Conservation (phyloP, 2,113 vertebrate genomes). For the Mohoua ochrocephala region DNA sequence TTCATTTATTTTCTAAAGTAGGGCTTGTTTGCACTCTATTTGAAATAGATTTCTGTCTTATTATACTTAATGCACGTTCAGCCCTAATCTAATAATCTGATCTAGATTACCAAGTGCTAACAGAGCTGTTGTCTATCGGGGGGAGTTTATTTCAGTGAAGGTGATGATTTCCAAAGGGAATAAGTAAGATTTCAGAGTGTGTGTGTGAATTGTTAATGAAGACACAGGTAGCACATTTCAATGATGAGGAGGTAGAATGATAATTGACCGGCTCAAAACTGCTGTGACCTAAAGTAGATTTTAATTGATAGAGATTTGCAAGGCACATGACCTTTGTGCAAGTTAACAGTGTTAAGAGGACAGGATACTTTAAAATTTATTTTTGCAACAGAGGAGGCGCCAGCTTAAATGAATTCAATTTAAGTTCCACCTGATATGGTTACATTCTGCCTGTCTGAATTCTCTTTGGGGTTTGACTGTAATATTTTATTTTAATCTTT, state of each 20-base stretch:
- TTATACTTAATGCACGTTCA: constrained; percentile 16
- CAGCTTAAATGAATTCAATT: not conserved
- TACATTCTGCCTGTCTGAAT: not conserved
- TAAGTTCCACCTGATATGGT: not conserved
- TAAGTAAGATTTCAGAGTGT: not conserved
- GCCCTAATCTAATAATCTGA: constrained; percentile 50
- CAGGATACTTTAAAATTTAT: not conserved
- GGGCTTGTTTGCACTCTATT: constrained; percentile 10
- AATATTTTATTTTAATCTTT: not conserved
- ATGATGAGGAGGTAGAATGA: constrained; percentile 17
- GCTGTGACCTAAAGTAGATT: constrained; percentile 5
- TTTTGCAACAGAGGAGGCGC: not conserved
- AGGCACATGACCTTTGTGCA: not conserved
- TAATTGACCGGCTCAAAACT: not conserved
- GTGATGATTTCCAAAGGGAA: not conserved
- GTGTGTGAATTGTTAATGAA: constrained; percentile 17
- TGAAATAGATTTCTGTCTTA: constrained; percentile 33
- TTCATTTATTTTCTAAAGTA: constrained; percentile 30
- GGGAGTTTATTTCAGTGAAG: not conserved
- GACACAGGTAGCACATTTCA: not conserved
- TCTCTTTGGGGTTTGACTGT: not conserved
- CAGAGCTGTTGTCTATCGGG: not conserved
- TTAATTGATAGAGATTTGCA: constrained; percentile 28
- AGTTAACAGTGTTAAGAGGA: not conserved
- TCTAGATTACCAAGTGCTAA: constrained; percentile 7